Conservation (phyloP, 2,797 vertebrate species). For the Limnodromus scolopaceus region DNA sequence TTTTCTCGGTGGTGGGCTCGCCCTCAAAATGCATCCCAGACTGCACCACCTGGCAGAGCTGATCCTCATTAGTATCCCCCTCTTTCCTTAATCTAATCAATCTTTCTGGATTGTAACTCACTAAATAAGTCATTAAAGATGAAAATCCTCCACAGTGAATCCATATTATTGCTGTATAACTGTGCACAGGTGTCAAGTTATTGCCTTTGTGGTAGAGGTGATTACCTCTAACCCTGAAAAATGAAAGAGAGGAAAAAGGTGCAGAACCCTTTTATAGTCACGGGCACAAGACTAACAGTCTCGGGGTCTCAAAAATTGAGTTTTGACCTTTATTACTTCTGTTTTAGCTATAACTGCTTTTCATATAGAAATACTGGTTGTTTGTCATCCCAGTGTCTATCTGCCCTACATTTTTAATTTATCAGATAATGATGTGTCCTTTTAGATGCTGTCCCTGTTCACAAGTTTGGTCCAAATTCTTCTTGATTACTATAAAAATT, state of each 20-base stretch:
- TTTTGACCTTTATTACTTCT: neutral
- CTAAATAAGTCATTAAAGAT: neutral
- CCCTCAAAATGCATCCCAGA: neutral
- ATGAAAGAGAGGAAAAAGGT: neutral
- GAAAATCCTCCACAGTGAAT: neutral
- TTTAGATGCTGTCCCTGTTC: neutral
- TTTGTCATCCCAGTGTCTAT: neutral
- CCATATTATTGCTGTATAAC: neutral
- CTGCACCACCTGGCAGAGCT: neutral
- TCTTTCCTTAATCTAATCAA: neutral
- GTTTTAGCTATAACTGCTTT: neutral
- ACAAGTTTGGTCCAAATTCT: neutral
- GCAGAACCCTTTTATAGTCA: neutral
- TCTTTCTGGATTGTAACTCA: neutral
- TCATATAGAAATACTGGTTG: neutral
- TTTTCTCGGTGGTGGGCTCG: neutral
- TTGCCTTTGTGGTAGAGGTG: neutral
- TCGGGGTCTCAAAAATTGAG: neutral
- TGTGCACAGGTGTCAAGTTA: neutral
- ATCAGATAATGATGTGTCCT: neutral
- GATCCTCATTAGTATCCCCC: neutral
- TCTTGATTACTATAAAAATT: neutral
- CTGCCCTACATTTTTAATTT: neutral
- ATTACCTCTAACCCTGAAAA: neutral
- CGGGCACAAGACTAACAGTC: neutral